Percentiles rank a stretch among this genome's conserved stretches.
phyloP scores from a whole-genome alignment of 2,113 vertebrate genomes.

The Cricetomys ansorgei region DNA sequence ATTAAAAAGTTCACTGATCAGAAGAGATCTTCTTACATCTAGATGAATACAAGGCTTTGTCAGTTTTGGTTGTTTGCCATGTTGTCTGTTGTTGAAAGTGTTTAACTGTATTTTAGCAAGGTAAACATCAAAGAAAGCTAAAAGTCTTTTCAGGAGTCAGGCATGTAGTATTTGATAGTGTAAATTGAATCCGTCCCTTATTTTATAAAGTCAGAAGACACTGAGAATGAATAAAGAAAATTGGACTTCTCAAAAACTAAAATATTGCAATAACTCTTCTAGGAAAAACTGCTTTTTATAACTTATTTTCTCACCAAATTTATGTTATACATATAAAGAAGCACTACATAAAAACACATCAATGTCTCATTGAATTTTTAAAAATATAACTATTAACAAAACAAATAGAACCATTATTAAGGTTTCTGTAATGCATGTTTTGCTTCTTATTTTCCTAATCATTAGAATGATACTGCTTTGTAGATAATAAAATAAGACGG shows the following conservation, averaged over 20 bases:
- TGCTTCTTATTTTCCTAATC: neutral
- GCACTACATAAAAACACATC: slow-evolving; percentile 6
- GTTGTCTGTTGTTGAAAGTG: slow-evolving; percentile 54
- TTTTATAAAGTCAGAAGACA: slow-evolving; percentile 75
- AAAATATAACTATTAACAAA: neutral
- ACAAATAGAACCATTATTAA: neutral
- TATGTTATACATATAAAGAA: slow-evolving; percentile 9
- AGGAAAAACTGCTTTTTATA: slow-evolving; percentile 67
- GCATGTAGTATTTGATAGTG: slow-evolving; percentile 71
- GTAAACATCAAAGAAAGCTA: slow-evolving; percentile 70
- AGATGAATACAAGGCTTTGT: neutral
- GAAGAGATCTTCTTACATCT: neutral
- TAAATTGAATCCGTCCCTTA: slow-evolving; percentile 77
- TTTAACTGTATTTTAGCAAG: slow-evolving; percentile 71
- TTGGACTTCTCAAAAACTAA: slow-evolving; percentile 74
- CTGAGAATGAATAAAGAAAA: slow-evolving; percentile 72
- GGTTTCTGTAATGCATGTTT: neutral
- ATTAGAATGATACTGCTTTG: neutral
- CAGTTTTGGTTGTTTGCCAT: slow-evolving; percentile 4
- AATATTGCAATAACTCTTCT: slow-evolving; percentile 76
- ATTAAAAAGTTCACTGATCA: neutral
- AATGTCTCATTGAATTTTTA: slow-evolving; percentile 1
- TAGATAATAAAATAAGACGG: neutral
- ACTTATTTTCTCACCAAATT: slow-evolving; percentile 67
- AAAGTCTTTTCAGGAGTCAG: slow-evolving; percentile 62